Percentiles rank a stretch among this genome's conserved stretches.
These are phyloP conservation scores for Sebastes hubbsi DNA, from an alignment of 2,797 vertebrate genomes.

Conservation along the genomic window DNA sequence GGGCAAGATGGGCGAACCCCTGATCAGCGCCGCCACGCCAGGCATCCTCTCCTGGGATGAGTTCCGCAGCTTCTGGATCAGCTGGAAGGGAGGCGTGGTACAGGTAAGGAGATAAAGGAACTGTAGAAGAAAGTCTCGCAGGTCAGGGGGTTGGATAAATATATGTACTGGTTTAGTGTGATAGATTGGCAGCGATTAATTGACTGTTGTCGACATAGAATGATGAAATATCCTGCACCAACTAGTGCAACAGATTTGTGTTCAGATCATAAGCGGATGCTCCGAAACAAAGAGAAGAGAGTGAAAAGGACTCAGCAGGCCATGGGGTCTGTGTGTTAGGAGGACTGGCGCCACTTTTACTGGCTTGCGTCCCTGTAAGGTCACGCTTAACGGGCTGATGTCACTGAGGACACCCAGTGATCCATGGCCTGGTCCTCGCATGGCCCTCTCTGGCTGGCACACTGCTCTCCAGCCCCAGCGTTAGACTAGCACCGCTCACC, in stretches of 20 bases:
- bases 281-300: constrained; percentile 12
- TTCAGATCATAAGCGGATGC: neutral
- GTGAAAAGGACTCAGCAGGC: constrained; percentile 26
- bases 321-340: constrained; percentile 59
- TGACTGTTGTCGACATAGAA: neutral
- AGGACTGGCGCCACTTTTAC: constrained; percentile 69
- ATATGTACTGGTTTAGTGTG: neutral
- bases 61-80: constrained; percentile 95
- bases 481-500: constrained; percentile 44
- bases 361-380: constrained; percentile 62
- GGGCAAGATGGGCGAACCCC: constrained; percentile 91
- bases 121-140: neutral
- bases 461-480: constrained; percentile 24
- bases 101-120: constrained; percentile 79
- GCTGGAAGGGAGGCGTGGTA: constrained; percentile 87
- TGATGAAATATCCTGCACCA: neutral
- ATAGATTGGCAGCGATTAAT: neutral
- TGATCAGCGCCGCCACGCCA: constrained; percentile 84
- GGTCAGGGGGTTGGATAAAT: neutral
- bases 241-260: neutral
- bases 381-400: constrained; percentile 69
- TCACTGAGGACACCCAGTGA: constrained; percentile 56
- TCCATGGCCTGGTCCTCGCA: constrained; percentile 55
- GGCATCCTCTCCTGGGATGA: constrained; percentile 94
- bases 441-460: constrained; percentile 55